Percentiles rank a stretch among this genome's conserved stretches.
phyloP scores from a whole-genome alignment of 2,888 invertebrate genomes.

The Idaea dimidiata region DNA sequence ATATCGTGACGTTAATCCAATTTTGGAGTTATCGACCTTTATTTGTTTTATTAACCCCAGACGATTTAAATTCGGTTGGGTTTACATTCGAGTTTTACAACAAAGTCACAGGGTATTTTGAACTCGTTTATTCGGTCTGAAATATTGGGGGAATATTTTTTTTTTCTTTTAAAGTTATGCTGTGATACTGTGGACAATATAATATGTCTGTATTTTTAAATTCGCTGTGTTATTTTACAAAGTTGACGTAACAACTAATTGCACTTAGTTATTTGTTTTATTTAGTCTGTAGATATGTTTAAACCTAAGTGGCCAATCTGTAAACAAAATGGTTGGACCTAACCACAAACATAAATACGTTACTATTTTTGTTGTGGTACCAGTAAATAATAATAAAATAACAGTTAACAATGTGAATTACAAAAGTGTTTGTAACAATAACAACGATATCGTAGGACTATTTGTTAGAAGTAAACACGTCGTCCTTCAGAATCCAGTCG shows the following conservation, averaged over 20 bases:
- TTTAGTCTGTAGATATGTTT: not conserved
- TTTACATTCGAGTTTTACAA: not conserved
- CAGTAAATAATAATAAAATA: slow-evolving; percentile 17
- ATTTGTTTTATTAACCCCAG: slow-evolving; percentile 13
- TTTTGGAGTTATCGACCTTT: slow-evolving; percentile 13
- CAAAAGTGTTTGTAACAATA: slow-evolving; percentile 36
- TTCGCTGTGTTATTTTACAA: not conserved
- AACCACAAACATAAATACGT: not conserved
- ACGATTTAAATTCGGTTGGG: slow-evolving; percentile 2
- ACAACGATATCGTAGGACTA: slow-evolving; percentile 49
- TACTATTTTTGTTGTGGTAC: slow-evolving; percentile 14
- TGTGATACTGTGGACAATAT: not conserved
- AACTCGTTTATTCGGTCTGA: not conserved
- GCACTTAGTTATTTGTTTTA: not conserved
- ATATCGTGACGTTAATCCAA: slow-evolving; percentile 16
- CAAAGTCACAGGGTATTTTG: not conserved
- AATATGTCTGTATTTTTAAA: not conserved
- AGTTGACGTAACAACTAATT: not conserved
- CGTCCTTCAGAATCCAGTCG: slow-evolving; percentile 75
- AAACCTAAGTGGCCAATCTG: not conserved
- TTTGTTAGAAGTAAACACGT: slow-evolving; percentile 59
- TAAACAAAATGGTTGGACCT: slow-evolving; percentile 1
- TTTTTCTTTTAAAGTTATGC: not conserved
- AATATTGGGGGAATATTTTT: not conserved
- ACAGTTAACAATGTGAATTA: slow-evolving; percentile 21